Evolutionary conservation across 2,113 vertebrate genomes (phyloP), one percentile per base, ranked within the genome.

Genomic region (Corythaeola cristata): DNA sequence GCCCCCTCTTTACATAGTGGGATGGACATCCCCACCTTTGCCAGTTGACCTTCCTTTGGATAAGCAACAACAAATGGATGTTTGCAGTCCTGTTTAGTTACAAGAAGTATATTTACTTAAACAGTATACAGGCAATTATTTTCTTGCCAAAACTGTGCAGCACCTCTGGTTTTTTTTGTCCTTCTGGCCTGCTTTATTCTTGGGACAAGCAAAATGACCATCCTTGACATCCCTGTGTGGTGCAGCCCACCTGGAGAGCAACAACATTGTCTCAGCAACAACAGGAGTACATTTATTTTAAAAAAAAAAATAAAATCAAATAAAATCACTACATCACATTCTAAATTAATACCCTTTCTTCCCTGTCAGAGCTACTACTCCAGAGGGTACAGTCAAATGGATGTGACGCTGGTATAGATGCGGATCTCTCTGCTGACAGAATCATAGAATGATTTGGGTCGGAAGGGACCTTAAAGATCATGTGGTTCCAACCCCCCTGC

Each of bases 1-100:
- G 11, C 35, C 35, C 22, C 33, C 55, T 11, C 14, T 63, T 52
- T 59, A 33, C 0, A 0, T 12, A 66, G 64, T 39, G 39, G 50
- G 35, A 11, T 14, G 49, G 13, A 11, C 28, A 62, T 77, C 28
- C 30, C 32, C 9, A 17, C 24, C 39, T 75, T 52, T 67, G 64
- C 15, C 12, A 26, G 23, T 13, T 26, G 27, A 6, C 24, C 63
- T 32, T 59, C 35, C 21, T 39, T 9, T 28, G 50, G 23, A 20
- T 52, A 76, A 39, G 7, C 11, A 60, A n/a, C 6, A 53, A 35
- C 5, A 76, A 77, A 80, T 21, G 3, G 9, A 41, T 12, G 41
- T 41, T 41, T 41, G 41, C 41, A 55, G 53, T 55, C 55, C 32
- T 73, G 33, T n/a, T 71, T 16, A 63, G 39, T 39, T 45, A 62